Base-by-base conservation (phyloP, 1,140 invertebrate genomes). In the Prorops nasuta region DNA sequence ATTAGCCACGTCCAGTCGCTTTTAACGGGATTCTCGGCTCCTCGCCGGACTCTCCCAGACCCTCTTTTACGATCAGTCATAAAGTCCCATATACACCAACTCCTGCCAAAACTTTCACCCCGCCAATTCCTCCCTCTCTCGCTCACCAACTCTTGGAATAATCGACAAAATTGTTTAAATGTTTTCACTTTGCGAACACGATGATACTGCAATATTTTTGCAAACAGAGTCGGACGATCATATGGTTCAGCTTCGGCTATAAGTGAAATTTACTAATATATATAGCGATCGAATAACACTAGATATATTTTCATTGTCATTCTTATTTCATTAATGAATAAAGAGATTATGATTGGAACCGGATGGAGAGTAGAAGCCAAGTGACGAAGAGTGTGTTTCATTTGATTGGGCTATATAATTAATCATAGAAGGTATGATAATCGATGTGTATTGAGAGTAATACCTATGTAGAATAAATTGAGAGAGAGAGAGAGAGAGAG, bases 41-140 rank as follows among this genome's bases (percentile, higher is more conserved):
- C 24, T 42, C 46, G 41, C 41, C 17, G 24, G 15, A 38, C 20
- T 37, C n/a, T n/a, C n/a, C n/a, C n/a, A n/a, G n/a, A n/a, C n/a
- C 20, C 24, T 10, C 24, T 53, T 56, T 56, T 56, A 56, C 41
- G 54, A 49, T 35, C 38, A 14, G 39, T 17, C 44, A 21, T 53
- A 56, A 56, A 43, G 17, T 43, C 28, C 17, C 24, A 38, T 53
- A 28, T 40, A 35, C 34, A 28, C 48, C 47, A 35, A 44, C 28
- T 49, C 2, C 15, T 21, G 24, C 10, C 24, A 10, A 28, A 10
- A 10, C 24, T 28, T 28, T 4, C 10, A 28, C 10, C 4, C 24
- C 24, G 24, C 4, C 24, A 4, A 28, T 28, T 10, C 24, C 24
- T 28, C 10, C 24, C 24, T 6, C 10, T 6, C 24, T 10, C 24